Percentiles rank a stretch among this genome's conserved stretches.
Evolutionary conservation across 2,888 invertebrate species (phyloP).

Genomic region (Actias luna): DNA sequence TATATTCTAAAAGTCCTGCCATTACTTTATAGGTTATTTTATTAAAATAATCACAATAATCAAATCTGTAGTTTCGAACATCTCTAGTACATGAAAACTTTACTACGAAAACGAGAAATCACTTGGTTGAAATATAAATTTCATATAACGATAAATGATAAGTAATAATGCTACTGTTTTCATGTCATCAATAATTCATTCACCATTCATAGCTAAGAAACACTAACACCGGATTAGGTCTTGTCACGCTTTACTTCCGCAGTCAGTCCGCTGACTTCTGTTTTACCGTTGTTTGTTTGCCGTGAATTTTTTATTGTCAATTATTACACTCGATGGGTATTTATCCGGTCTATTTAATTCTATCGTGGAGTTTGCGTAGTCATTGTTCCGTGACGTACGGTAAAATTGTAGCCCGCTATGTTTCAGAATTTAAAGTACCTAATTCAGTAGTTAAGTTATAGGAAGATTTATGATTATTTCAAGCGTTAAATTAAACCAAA

Average conservation of each 20-base stretch:
- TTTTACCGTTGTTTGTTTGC: constrained; percentile 44
- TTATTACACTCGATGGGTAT: constrained; percentile 59
- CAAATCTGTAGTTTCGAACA: no score
- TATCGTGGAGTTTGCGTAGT: constrained; percentile 27
- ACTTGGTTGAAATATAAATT: neutral
- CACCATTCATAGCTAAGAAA: constrained; percentile 9
- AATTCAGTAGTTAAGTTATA: neutral
- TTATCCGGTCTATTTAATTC: constrained; percentile 62
- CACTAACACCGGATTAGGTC: constrained; percentile 16
- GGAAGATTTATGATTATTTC: neutral
- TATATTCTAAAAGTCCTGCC: no score
- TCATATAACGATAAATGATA: neutral
- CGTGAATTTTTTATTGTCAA: constrained; percentile 72
- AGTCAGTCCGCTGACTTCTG: constrained; percentile 28
- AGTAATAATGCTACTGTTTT: neutral
- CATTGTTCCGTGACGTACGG: constrained; percentile 33
- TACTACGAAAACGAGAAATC: no score
- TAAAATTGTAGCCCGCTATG: constrained; percentile 19
- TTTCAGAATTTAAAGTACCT: constrained; percentile 2
- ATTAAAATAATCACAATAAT: no score
- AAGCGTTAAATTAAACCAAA: constrained; percentile 6
- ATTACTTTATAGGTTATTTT: no score
- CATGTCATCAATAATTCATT: neutral
- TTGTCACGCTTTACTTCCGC: constrained; percentile 39
- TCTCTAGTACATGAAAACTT: no score